phyloP scores from a whole-genome alignment of 2,888 invertebrate species.

The Panzeria rudis region DNA sequence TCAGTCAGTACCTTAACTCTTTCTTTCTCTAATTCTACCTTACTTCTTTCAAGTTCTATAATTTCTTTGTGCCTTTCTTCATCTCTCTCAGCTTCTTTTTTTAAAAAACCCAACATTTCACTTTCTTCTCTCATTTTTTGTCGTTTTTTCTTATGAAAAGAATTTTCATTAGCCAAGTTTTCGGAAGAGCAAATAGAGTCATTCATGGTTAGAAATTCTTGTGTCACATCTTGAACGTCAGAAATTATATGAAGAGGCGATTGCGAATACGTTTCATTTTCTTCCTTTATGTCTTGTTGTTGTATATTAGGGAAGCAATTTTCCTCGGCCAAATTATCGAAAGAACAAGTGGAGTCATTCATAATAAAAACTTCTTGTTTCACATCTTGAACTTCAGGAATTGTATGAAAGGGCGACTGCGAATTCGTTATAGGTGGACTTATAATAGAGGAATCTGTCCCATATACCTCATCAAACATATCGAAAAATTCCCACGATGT shows the following conservation, averaged over 20 bases:
- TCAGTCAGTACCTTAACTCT: slow-evolving; percentile 26
- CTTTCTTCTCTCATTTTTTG: neutral
- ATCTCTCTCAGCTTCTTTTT: slow-evolving; percentile 19
- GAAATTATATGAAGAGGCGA: slow-evolving; percentile 2
- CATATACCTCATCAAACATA: slow-evolving; percentile 35
- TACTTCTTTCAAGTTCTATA: slow-evolving; percentile 14
- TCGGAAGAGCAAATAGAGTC: neutral
- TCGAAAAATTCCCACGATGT: slow-evolving; percentile 29
- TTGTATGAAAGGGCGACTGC: neutral
- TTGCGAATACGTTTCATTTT: neutral
- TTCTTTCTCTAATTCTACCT: slow-evolving; percentile 31
- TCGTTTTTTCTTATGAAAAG: neutral
- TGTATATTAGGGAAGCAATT: neutral
- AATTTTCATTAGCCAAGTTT: neutral
- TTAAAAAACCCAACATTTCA: slow-evolving; percentile 14
- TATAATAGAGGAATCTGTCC: slow-evolving; percentile 7
- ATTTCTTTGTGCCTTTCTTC: slow-evolving; percentile 35
- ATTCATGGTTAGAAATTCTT: neutral
- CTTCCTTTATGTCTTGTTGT: too few species aligned
- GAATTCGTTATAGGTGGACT: slow-evolving; percentile 9
- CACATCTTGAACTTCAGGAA: neutral
- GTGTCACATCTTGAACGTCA: neutral
- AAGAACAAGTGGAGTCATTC: neutral
- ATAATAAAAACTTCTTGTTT: neutral
- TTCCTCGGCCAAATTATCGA: neutral